Evolutionary conservation across 2,888 invertebrate genomes (phyloP).

Genomic region (Barypeithes pellucidus): DNA sequence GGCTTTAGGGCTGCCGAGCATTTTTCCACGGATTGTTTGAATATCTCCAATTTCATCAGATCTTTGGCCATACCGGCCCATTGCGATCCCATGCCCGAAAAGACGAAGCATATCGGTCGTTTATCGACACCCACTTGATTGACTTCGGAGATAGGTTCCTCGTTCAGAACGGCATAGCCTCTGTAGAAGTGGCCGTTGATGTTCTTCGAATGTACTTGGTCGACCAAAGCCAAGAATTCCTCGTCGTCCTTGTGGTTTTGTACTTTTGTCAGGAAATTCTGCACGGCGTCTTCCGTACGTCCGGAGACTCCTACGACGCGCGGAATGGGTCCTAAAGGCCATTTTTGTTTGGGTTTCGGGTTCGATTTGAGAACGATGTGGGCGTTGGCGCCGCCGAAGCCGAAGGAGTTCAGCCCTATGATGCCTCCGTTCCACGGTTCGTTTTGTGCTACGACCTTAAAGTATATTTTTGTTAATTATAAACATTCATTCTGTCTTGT

Average conservation of each 20-base stretch:
- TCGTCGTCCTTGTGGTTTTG: slow-evolving; percentile 77
- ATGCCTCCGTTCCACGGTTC: slow-evolving; percentile 93
- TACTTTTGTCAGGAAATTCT: slow-evolving; percentile 77
- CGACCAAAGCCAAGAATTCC: slow-evolving; percentile 84
- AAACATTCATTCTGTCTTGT: too few species aligned
- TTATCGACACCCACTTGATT: slow-evolving; percentile 73
- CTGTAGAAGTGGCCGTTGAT: slow-evolving; percentile 85
- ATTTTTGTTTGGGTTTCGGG: slow-evolving; percentile 78
- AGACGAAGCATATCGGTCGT: slow-evolving; percentile 94
- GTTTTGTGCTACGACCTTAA: slow-evolving; percentile 84
- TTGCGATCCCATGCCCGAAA: slow-evolving; percentile 98
- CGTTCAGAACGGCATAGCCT: slow-evolving; percentile 85
- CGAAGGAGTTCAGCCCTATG: slow-evolving; percentile 96
- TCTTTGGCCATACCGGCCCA: slow-evolving; percentile 97
- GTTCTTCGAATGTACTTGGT: slow-evolving; percentile 81
- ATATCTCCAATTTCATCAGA: slow-evolving; percentile 87
- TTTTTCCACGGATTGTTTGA: slow-evolving; percentile 84
- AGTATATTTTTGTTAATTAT: background rate
- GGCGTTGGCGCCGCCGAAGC: slow-evolving; percentile 98
- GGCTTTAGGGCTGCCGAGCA: slow-evolving; percentile 85
- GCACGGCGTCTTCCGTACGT: slow-evolving; percentile 86
- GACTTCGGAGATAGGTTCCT: slow-evolving; percentile 73
- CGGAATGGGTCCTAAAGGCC: slow-evolving; percentile 75
- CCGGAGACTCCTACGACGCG: slow-evolving; percentile 87
- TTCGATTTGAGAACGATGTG: slow-evolving; percentile 90